Evolutionary conservation across 2,113 vertebrate species (phyloP).

Genomic region (Melanerpes formicivorus): DNA sequence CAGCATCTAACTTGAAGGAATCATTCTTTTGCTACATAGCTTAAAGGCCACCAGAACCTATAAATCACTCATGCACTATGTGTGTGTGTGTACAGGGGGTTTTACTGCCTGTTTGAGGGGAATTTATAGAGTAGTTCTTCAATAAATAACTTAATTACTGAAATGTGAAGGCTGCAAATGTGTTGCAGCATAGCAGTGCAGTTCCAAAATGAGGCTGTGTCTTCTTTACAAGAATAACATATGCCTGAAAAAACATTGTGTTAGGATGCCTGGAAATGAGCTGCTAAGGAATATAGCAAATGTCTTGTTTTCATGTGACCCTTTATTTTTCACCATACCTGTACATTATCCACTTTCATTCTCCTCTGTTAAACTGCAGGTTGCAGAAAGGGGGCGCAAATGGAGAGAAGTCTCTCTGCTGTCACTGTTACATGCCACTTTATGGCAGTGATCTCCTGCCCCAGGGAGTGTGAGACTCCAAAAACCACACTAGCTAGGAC

Average conservation of each 20-base stretch:
- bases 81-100: neutral
- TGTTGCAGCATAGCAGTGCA: neutral
- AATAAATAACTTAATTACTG: conserved; percentile 50
- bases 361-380: neutral
- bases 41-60: neutral
- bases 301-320: neutral
- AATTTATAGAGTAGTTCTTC: conserved; percentile 27
- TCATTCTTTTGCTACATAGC: conserved; percentile 1
- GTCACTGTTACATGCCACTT: neutral
- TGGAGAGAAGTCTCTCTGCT: neutral
- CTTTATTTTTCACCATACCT: neutral
- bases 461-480: neutral
- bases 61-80: conserved; percentile 3
- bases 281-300: neutral
- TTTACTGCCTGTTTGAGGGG: neutral
- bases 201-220: neutral
- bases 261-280: neutral
- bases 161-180: neutral
- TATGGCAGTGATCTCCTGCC: neutral
- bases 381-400: neutral
- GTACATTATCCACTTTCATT: neutral
- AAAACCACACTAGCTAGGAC: neutral
- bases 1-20: neutral
- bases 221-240: neutral
- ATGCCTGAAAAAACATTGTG: neutral